These are phyloP conservation scores for Phaethornis superciliosus DNA, from an alignment of 2,113 vertebrate species.

Conservation along the genomic window DNA sequence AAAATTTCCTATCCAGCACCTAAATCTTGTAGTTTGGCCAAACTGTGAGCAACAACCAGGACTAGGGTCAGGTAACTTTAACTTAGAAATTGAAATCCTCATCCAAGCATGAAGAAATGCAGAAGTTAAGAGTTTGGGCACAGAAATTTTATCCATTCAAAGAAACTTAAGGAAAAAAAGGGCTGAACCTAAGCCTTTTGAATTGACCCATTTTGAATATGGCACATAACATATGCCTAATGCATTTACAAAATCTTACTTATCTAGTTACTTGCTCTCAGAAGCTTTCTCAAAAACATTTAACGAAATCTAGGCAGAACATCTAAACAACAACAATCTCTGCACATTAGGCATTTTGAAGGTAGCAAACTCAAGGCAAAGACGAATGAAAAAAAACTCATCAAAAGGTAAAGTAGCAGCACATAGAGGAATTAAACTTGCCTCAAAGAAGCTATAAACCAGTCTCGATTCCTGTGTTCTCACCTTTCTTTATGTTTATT, in stretches of 20 bases:
- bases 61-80: not conserved
- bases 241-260: not conserved
- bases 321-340: not conserved
- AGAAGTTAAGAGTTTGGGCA: not conserved
- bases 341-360: not conserved
- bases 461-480: not conserved
- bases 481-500: not conserved
- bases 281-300: not conserved
- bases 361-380: not conserved
- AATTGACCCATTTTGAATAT: not conserved
- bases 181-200: not conserved
- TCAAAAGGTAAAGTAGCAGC: not conserved
- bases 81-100: not conserved
- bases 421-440: not conserved
- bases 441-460: conserved; percentile 19
- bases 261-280: not conserved
- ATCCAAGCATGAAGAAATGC: not conserved
- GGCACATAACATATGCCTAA: not conserved
- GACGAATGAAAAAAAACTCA: not conserved
- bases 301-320: not conserved
- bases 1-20: not conserved
- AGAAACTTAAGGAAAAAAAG: not conserved
- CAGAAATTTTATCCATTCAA: not conserved
- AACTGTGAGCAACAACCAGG: not conserved
- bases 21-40: not conserved